Evolutionary conservation across 2,113 vertebrate species (phyloP).

Genomic region (Bubo blakistoni): DNA sequence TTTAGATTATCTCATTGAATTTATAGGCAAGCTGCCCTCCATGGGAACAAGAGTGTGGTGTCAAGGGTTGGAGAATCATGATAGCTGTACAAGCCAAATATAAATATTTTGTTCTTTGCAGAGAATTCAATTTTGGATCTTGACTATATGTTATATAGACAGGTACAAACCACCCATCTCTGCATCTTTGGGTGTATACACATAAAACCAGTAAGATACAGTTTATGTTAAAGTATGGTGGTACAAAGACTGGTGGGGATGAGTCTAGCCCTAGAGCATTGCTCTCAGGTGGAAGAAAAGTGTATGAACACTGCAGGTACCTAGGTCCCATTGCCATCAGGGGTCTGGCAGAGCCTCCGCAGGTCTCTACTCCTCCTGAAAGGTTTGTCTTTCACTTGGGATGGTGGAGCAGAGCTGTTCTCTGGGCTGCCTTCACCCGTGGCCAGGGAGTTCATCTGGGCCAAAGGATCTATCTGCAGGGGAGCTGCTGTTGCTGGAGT

Average conservation of each 20-base stretch:
- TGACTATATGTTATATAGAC: not conserved
- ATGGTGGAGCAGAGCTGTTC: not conserved
- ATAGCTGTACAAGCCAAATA: conserved; percentile 8
- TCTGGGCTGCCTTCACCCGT: not conserved
- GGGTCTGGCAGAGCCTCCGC: not conserved
- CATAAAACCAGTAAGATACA: not conserved
- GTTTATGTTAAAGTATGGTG: not conserved
- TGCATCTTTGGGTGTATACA: not conserved
- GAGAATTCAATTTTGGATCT: not conserved
- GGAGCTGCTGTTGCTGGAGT: not conserved
- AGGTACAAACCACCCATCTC: not conserved
- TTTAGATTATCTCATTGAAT: conserved; percentile 39
- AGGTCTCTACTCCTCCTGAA: not conserved
- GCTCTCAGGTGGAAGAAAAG: not conserved
- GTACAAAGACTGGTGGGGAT: not conserved
- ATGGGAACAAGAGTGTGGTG: not conserved
- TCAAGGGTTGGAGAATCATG: conserved; percentile 8
- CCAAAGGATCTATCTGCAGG: not conserved
- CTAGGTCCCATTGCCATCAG: not conserved
- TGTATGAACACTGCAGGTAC: not conserved
- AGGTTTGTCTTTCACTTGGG: not conserved
- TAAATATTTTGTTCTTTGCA: conserved; percentile 1
- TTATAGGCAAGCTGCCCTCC: conserved; percentile 44
- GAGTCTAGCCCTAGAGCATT: not conserved
- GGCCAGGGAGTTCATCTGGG: not conserved